These are phyloP conservation scores for Cataglyphis livida DNA, from an alignment of 2,888 invertebrate genomes.

Conservation along the genomic window DNA sequence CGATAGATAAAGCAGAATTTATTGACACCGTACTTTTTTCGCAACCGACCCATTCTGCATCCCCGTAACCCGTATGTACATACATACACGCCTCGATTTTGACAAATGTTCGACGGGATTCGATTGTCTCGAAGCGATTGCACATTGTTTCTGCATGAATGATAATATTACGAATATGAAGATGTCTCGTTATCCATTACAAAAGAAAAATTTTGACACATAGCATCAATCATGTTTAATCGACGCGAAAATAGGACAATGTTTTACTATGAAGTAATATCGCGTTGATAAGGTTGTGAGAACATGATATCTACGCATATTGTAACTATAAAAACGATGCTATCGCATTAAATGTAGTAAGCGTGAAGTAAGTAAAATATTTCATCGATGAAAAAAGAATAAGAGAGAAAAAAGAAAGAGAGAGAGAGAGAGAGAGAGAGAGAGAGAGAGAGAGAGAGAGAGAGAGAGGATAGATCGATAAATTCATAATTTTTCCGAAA, in stretches of 20 bases:
- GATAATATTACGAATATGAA: background rate
- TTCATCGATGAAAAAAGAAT: background rate
- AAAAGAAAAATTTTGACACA: background rate
- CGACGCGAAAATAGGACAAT: constrained; percentile 30
- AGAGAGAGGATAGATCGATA: background rate
- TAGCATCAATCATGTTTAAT: background rate
- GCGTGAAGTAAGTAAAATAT: background rate
- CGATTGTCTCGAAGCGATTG: constrained; percentile 29
- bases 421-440: background rate
- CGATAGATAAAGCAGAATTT: constrained; percentile 76
- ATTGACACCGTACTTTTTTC: constrained; percentile 70
- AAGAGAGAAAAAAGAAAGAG: background rate
- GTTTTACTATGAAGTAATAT: constrained; percentile 16
- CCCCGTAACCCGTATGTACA: constrained; percentile 34
- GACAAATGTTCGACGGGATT: constrained; percentile 22
- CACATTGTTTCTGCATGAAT: background rate
- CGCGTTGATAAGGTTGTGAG: constrained; percentile 25
- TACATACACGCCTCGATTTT: background rate
- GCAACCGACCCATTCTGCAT: constrained; percentile 38
- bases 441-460: background rate
- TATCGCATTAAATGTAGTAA: background rate
- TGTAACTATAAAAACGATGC: background rate
- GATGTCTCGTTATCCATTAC: constrained; percentile 12
- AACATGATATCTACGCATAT: constrained; percentile 13
- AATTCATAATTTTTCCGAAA: background rate